phyloP scores from a whole-genome alignment of 2,888 invertebrate genomes.

The Proisotoma minuta region DNA sequence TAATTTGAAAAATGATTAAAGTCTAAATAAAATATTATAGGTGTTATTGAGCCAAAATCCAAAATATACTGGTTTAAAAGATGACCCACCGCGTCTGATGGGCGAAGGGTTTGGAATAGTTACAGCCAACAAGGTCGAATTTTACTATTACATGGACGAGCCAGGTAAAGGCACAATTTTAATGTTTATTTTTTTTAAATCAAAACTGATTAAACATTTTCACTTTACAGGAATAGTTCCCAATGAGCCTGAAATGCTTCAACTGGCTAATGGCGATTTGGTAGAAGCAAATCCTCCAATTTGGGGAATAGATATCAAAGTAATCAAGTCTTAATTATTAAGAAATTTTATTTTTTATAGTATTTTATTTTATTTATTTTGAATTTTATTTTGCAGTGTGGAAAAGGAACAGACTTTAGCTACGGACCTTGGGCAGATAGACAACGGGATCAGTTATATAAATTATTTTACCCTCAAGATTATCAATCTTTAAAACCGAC shows the following conservation, averaged over 20 bases:
- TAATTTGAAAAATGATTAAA: background rate
- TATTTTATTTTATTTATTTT: background rate
- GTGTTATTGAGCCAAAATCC: slow-evolving; percentile 94
- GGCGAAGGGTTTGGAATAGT: slow-evolving; percentile 97
- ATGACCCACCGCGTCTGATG: slow-evolving; percentile 95
- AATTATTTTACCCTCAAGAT: slow-evolving; percentile 90
- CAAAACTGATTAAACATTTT: background rate
- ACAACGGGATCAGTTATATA: slow-evolving; percentile 89
- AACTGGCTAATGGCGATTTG: slow-evolving; percentile 85
- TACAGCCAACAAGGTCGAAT: slow-evolving; percentile 88
- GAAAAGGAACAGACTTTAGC: slow-evolving; percentile 91
- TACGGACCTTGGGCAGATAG: slow-evolving; percentile 99
- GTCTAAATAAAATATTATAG: slow-evolving; percentile 43
- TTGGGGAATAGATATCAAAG: slow-evolving; percentile 90
- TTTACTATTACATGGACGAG: slow-evolving; percentile 97
- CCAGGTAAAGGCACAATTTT: slow-evolving; percentile 60
- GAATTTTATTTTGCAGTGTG: slow-evolving; percentile 56
- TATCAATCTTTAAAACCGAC: slow-evolving; percentile 71
- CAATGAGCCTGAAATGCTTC: slow-evolving; percentile 81
- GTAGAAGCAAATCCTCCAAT: slow-evolving; percentile 89
- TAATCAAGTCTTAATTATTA: slow-evolving; percentile 40
- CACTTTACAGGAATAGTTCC: slow-evolving; percentile 66
- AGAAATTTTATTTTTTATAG: background rate
- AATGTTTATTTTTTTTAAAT: background rate
- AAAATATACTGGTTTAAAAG: slow-evolving; percentile 85